phyloP scores from a whole-genome alignment of 2,797 vertebrate genomes.

The Lacerta agilis region DNA sequence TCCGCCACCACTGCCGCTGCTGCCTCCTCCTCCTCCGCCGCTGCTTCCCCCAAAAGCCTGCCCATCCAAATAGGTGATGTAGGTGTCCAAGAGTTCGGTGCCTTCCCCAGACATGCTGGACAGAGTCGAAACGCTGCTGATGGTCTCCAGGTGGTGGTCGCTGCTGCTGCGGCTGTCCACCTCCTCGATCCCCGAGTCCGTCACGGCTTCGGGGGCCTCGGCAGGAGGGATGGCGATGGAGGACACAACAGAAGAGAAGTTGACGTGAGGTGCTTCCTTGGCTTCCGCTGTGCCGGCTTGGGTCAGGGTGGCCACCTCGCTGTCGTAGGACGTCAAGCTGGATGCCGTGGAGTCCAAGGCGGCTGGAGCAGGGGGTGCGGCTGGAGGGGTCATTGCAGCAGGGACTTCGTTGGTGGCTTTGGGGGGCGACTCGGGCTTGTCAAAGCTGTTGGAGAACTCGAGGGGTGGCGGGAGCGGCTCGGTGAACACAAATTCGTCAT shows the following conservation, averaged over 20 bases:
- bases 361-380: conserved; percentile 67
- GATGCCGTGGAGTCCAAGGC: conserved; percentile 90
- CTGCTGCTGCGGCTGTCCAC: conserved; percentile 94
- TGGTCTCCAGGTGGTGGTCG: conserved; percentile 89
- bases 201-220: conserved; percentile 62
- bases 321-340: conserved; percentile 93
- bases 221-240: conserved; percentile 60
- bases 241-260: conserved; percentile 60
- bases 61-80: conserved; percentile 92
- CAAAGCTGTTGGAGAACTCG: conserved; percentile 93
- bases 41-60: conserved; percentile 83
- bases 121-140: conserved; percentile 86
- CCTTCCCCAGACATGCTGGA: conserved; percentile 79
- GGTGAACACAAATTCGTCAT: conserved; percentile 90
- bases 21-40: neutral
- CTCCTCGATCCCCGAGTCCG: conserved; percentile 93
- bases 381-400: conserved; percentile 66
- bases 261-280: conserved; percentile 63
- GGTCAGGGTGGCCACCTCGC: conserved; percentile 93
- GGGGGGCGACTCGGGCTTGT: conserved; percentile 77
- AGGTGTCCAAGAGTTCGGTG: conserved; percentile 89
- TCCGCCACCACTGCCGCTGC: conserved; percentile 34
- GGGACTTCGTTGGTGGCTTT: conserved; percentile 55
- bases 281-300: conserved; percentile 79
- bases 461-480: conserved; percentile 91